A percentile compares a stretch with the other conserved stretches of the same genome.
Evolutionary conservation across 2,797 vertebrate genomes (phyloP).

Genomic region (Apogon talboti): DNA sequence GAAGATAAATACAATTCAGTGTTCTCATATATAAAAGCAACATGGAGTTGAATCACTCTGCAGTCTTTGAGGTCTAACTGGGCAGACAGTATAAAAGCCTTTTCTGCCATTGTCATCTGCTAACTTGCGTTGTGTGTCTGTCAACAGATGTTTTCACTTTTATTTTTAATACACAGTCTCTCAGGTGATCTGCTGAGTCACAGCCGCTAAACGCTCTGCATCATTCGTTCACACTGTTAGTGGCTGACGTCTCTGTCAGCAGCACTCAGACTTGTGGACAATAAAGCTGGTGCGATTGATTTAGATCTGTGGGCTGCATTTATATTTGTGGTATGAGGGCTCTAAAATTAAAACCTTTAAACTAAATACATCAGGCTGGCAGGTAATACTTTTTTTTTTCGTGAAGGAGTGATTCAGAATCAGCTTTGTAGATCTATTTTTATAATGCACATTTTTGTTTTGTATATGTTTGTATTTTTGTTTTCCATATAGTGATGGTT

Average conservation of each 20-base stretch:
- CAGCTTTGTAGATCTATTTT: constrained; percentile 3
- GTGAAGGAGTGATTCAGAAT: neutral
- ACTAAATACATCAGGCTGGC: neutral
- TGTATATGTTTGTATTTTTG: no score
- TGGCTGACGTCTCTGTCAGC: constrained; percentile 15
- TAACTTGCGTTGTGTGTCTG: neutral
- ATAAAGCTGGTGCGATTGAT: neutral
- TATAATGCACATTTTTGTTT: neutral
- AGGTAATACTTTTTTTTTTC: neutral
- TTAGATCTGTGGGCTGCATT: neutral
- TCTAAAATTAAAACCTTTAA: neutral
- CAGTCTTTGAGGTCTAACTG: neutral
- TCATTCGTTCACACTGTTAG: neutral
- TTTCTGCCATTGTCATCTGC: constrained; percentile 2
- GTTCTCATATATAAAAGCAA: no score
- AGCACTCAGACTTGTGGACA: neutral
- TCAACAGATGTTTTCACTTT: constrained; percentile 10
- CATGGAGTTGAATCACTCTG: no score
- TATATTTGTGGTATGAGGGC: neutral
- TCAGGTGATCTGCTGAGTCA: constrained; percentile 41
- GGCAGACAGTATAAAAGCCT: neutral
- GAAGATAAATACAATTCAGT: no score
- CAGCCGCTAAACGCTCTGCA: constrained; percentile 6
- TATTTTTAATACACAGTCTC: constrained; percentile 28
- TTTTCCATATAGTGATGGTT: no score